These are phyloP conservation scores for Lemur catta DNA, from an alignment of 2,797 vertebrate species.

Conservation along the genomic window DNA sequence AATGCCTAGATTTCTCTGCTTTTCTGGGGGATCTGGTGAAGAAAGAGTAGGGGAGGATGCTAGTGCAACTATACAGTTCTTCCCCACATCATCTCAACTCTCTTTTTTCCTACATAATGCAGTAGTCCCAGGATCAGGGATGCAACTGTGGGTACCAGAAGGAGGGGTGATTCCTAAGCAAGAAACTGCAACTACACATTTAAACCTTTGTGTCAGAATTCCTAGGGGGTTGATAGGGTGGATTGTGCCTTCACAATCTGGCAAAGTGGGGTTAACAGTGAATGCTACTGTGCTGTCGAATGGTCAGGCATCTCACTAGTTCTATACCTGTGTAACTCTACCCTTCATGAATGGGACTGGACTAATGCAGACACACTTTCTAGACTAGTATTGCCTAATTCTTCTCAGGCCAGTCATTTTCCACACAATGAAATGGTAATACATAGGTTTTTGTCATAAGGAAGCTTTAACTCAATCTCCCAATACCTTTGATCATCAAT, in stretches of 20 bases:
- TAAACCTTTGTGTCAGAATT: neutral
- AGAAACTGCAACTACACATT: neutral
- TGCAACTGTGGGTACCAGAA: neutral
- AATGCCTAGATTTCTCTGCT: neutral
- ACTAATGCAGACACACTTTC: neutral
- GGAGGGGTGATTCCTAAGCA: neutral
- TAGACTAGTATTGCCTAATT: neutral
- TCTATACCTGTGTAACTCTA: neutral
- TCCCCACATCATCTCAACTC: neutral
- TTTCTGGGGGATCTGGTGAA: neutral
- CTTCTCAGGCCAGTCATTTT: neutral
- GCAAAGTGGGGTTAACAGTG: neutral
- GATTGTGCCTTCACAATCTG: neutral
- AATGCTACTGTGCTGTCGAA: neutral
- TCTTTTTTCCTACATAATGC: neutral
- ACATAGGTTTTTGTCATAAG: neutral
- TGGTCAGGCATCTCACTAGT: neutral
- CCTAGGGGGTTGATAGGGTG: neutral
- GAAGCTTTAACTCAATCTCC: neutral
- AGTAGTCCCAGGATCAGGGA: neutral
- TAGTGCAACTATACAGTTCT: neutral
- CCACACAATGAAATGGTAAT: neutral
- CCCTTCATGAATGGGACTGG: neutral
- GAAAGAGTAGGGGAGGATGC: neutral
- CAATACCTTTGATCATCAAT: neutral